phyloP scores from a whole-genome alignment of 2,113 vertebrate genomes.

The Phyllostomus discolor region DNA sequence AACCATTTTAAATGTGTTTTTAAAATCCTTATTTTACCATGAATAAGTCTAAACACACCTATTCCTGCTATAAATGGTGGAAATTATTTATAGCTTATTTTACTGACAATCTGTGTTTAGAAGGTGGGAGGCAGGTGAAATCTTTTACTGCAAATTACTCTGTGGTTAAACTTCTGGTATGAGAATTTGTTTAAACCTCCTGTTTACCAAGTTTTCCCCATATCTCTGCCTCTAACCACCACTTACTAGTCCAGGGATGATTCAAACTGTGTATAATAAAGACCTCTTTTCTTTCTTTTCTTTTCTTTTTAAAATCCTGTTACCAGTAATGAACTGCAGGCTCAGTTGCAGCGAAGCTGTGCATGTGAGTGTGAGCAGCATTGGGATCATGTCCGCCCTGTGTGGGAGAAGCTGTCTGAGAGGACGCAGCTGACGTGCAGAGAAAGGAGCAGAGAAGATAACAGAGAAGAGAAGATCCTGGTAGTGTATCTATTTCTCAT shows the following conservation, averaged over 20 bases:
- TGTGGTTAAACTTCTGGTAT: neutral
- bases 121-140: neutral
- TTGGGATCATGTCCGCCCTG: neutral
- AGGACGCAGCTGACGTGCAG: neutral
- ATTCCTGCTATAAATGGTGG: neutral
- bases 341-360: neutral
- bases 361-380: neutral
- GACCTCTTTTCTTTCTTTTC: neutral
- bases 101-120: neutral
- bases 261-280: neutral
- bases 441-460: neutral
- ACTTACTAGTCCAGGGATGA: neutral
- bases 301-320: neutral
- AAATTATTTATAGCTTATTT: constrained; percentile 8
- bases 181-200: neutral
- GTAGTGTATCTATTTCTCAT: neutral
- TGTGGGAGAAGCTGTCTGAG: neutral
- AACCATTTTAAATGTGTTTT: neutral
- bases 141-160: neutral
- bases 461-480: neutral
- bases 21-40: neutral
- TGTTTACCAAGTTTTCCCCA: neutral
- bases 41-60: neutral
- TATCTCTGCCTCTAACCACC: neutral
- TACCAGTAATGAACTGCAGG: neutral